These are phyloP conservation scores for Sialia sialis DNA, from an alignment of 2,113 vertebrate genomes.

Conservation along the genomic window DNA sequence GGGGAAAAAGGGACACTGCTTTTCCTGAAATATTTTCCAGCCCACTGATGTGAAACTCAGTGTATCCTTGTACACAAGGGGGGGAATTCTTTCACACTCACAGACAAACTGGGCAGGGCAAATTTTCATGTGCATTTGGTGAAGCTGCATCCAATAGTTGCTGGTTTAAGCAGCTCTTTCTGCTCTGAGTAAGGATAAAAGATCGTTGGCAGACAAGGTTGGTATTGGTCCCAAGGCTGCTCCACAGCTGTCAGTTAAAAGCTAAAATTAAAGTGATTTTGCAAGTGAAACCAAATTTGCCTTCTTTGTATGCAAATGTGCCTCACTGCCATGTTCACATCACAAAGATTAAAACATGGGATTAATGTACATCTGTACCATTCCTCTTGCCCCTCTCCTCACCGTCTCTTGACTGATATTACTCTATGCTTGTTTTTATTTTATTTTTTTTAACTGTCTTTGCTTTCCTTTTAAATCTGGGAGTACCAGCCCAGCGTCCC, in stretches of 20 bases:
- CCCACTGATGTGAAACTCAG: background rate
- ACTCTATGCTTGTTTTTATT: too few relatives aligned
- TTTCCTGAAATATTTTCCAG: background rate
- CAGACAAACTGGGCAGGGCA: background rate
- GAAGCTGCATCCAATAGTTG: background rate
- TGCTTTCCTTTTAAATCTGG: background rate
- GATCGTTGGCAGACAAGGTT: background rate
- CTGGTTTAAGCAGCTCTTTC: background rate
- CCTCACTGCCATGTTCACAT: background rate
- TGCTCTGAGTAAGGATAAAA: background rate
- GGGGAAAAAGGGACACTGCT: background rate
- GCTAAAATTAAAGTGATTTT: background rate
- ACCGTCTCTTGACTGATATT: background rate
- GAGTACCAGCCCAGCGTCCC: background rate
- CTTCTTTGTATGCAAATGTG: background rate
- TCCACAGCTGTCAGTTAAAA: background rate
- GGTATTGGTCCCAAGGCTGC: background rate
- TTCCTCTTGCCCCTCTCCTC: background rate
- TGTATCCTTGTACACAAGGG: accelerated
- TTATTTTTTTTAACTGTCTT: background rate
- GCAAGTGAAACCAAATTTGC: background rate
- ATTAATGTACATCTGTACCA: background rate
- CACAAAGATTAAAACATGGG: accelerated
- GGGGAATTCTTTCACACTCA: background rate
- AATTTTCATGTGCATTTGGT: accelerated